Percentiles rank a stretch among this genome's conserved stretches.
These are phyloP conservation scores for Arizona elegans DNA, from an alignment of 2,113 vertebrate species.

Conservation along the genomic window DNA sequence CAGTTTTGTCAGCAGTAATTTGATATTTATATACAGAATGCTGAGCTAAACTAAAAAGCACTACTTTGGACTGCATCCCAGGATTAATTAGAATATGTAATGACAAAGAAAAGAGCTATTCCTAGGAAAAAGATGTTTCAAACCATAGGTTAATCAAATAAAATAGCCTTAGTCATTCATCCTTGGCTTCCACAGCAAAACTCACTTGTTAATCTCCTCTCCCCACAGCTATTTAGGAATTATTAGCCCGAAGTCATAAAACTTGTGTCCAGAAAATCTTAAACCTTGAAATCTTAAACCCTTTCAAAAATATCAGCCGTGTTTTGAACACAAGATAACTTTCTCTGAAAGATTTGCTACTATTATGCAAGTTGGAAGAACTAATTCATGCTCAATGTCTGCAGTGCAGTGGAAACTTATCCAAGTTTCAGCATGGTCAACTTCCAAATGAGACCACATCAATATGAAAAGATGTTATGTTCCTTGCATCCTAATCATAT, in stretches of 20 bases:
- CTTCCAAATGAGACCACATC: not conserved
- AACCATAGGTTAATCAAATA: not conserved
- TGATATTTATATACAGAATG: slow-evolving; percentile 47
- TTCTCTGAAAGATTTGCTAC: not conserved
- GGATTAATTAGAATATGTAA: slow-evolving; percentile 42
- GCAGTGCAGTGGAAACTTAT: not conserved
- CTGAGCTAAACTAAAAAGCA: slow-evolving; percentile 39
- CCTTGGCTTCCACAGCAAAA: not conserved
- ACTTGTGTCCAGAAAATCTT: not conserved
- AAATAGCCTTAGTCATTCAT: not conserved
- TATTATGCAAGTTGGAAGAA: not conserved
- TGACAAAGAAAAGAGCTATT: slow-evolving; percentile 1
- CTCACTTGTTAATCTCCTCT: not conserved
- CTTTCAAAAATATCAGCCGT: not conserved
- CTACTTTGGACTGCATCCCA: slow-evolving; percentile 52
- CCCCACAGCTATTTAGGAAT: not conserved
- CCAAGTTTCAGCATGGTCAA: not conserved
- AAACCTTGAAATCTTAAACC: not conserved
- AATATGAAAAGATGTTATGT: not conserved
- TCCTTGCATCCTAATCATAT: not conserved
- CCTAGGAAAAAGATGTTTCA: not conserved
- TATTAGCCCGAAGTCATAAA: not conserved
- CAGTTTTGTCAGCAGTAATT: slow-evolving; percentile 60
- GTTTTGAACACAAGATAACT: not conserved
- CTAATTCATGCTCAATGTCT: not conserved